phyloP scores from a whole-genome alignment of 2,797 vertebrate species.

The Pelobates cultripes region DNA sequence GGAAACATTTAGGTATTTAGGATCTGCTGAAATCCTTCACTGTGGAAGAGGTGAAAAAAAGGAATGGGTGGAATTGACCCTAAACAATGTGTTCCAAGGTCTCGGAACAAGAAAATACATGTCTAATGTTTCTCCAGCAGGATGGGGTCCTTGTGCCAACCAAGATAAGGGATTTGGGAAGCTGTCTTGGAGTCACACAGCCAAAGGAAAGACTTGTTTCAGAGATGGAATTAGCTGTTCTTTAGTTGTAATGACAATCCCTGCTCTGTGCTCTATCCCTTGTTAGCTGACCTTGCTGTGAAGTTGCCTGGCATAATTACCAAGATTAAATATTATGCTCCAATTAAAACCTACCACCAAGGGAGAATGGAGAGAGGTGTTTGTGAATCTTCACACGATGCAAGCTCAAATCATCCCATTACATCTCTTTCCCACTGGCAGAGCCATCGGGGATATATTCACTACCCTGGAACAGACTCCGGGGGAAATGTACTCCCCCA shows the following conservation, averaged over 20 bases:
- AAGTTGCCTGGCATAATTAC: constrained; percentile 47
- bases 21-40: too few relatives aligned
- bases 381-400: constrained; percentile 43
- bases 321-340: constrained; percentile 40
- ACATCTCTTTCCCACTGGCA: constrained; percentile 10
- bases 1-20: too few relatives aligned
- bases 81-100: too few relatives aligned
- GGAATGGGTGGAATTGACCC: too few relatives aligned
- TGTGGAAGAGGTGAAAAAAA: too few relatives aligned
- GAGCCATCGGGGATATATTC: constrained; percentile 10
- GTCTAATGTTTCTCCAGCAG: too few relatives aligned
- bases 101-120: too few relatives aligned
- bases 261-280: constrained; percentile 29
- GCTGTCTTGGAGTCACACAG: neutral
- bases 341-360: constrained; percentile 59
- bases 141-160: too few relatives aligned
- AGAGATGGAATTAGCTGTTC: constrained; percentile 20
- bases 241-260: constrained; percentile 53
- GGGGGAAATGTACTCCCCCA: neutral
- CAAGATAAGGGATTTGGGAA: neutral
- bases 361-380: constrained; percentile 29
- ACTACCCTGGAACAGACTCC: neutral
- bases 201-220: neutral
- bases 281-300: constrained; percentile 46
- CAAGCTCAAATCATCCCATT: constrained; percentile 18